A percentile compares a stretch with the other conserved stretches of the same genome.
Conservation (phyloP, 2,797 vertebrate species). For the Ctenopoma kingsleyae region DNA sequence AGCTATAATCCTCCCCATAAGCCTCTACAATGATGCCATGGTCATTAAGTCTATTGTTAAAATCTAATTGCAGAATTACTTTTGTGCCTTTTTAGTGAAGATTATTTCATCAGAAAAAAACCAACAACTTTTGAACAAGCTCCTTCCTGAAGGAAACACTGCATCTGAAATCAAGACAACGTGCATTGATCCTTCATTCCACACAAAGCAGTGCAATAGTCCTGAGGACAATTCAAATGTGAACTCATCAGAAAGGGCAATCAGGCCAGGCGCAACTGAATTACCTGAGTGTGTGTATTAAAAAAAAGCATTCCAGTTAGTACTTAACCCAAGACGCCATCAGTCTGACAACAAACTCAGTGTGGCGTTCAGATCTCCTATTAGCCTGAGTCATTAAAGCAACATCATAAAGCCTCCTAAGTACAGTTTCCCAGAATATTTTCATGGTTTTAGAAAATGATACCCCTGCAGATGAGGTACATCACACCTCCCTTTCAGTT, state of each 20-base stretch:
- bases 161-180: conserved; percentile 20
- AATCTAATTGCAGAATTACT: conserved; percentile 36
- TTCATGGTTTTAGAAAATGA: conserved; percentile 26
- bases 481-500: conserved; percentile 45
- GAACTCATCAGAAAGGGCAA: conserved; percentile 24
- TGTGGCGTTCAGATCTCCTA: conserved; percentile 25
- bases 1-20: conserved; percentile 24
- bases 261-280: conserved; percentile 22
- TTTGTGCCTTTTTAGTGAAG: conserved; percentile 18
- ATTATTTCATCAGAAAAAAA: conserved; percentile 30
- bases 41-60: conserved; percentile 19
- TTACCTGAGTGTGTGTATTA: conserved; percentile 20
- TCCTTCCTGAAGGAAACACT: conserved; percentile 12
- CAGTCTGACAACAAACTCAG: conserved; percentile 41
- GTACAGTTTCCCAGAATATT: conserved; percentile 37
- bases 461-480: conserved; percentile 39
- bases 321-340: conserved; percentile 47
- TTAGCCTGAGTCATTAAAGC: conserved; percentile 52
- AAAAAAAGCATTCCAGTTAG: conserved; percentile 25
- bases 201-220: neutral
- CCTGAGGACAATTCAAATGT: conserved; percentile 29
- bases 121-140: neutral
- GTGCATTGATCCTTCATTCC: conserved; percentile 10
- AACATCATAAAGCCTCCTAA: conserved; percentile 45
- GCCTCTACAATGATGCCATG: conserved; percentile 15